A percentile compares a stretch with the other conserved stretches of the same genome.
phyloP scores from a whole-genome alignment of 1,140 invertebrate genomes.

The Hydropsyche tenuis region DNA sequence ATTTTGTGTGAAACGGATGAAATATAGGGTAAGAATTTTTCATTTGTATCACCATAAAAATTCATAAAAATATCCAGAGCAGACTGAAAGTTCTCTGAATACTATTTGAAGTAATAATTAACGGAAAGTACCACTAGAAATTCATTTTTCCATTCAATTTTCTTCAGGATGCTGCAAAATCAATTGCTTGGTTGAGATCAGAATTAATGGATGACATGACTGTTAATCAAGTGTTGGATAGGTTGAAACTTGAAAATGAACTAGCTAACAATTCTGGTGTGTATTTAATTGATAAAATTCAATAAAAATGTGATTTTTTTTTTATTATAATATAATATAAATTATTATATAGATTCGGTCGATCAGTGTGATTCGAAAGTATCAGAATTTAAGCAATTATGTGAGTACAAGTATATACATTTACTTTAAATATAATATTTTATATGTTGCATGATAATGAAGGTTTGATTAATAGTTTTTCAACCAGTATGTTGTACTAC shows the following conservation, averaged over 20 bases:
- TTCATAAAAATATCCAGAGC: too few species aligned
- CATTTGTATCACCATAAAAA: neutral
- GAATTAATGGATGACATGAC: neutral
- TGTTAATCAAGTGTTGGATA: constrained; percentile 1
- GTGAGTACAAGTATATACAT: too few species aligned
- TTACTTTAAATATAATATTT: too few species aligned
- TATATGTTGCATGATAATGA: too few species aligned
- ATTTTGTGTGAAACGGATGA: neutral
- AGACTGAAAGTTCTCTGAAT: too few species aligned
- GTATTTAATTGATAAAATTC: neutral
- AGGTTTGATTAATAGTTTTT: too few species aligned
- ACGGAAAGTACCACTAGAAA: neutral
- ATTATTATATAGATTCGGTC: too few species aligned
- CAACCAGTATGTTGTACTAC: too few species aligned
- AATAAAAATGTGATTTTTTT: neutral
- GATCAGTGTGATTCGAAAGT: neutral
- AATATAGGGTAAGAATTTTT: neutral
- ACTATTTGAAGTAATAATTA: too few species aligned
- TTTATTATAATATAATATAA: neutral
- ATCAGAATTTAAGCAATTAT: too few species aligned
- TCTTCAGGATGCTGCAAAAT: constrained; percentile 39
- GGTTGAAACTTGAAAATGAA: constrained; percentile 11
- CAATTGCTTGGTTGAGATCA: constrained; percentile 38
- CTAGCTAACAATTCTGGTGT: neutral
- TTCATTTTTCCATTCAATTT: neutral